Conservation (phyloP, 2,888 invertebrate genomes). For the Drosophila paranaensis region DNA sequence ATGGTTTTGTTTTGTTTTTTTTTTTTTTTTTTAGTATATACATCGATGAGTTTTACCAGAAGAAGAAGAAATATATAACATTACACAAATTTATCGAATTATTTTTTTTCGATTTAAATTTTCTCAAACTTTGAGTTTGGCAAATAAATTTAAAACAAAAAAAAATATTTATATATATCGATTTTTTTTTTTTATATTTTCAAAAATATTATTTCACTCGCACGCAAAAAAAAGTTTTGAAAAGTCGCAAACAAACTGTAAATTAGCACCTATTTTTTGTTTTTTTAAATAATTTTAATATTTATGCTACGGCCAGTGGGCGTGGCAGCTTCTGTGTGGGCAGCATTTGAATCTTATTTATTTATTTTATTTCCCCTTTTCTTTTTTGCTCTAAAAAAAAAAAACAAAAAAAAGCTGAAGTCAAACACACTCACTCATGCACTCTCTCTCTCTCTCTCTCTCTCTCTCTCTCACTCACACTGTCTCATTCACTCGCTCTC, state of each 20-base stretch:
- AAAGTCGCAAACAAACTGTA: conserved; percentile 31
- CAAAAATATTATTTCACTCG: conserved; percentile 9
- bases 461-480: not conserved
- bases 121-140: conserved; percentile 74
- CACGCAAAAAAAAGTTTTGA: conserved; percentile 21
- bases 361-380: conserved; percentile 7
- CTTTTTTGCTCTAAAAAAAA: conserved; percentile 15
- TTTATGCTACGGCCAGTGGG: conserved; percentile 46
- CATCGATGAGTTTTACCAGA: conserved; percentile 59
- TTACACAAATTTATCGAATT: conserved; percentile 34
- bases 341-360: conserved; percentile 40
- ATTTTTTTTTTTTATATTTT: not conserved
- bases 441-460: not conserved
- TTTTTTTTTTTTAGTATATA: conserved; percentile 66
- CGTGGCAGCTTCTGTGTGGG: conserved; percentile 67
- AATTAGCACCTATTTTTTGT: conserved; percentile 60
- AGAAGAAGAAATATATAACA: conserved; percentile 23
- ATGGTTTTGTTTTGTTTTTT: conserved; percentile 48
- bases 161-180: not conserved
- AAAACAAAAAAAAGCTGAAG: conserved; percentile 29
- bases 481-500: conserved; percentile 8
- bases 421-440: conserved; percentile 24
- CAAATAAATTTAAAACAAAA: conserved; percentile 26
- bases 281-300: conserved; percentile 31
- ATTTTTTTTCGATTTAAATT: conserved; percentile 48